Evolutionary conservation across 2,113 vertebrate genomes (phyloP).

Genomic region (Notarius lentiginosus): DNA sequence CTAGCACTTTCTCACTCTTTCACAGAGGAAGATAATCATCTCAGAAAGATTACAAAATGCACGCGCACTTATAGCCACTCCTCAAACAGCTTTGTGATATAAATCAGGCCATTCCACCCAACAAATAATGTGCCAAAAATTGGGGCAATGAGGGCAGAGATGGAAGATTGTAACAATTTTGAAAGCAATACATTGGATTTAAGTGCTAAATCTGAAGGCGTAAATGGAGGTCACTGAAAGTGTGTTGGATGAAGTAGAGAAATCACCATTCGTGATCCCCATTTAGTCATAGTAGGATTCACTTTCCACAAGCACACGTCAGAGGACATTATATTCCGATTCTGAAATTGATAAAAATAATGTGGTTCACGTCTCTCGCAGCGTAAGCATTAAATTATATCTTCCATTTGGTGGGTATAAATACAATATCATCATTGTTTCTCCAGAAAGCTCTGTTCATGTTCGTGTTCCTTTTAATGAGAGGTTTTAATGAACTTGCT

Average conservation of each 20-base stretch:
- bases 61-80: not conserved
- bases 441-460: conserved; percentile 3
- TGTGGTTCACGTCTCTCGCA: not conserved
- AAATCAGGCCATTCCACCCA: conserved; percentile 44
- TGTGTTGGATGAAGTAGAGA: not conserved
- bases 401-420: not conserved
- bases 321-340: not conserved
- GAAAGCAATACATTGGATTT: conserved; percentile 17
- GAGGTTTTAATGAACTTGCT: not conserved
- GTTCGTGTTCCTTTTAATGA: not conserved
- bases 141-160: not conserved
- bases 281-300: not conserved
- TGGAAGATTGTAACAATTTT: not conserved
- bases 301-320: not conserved
- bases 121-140: conserved; percentile 22
- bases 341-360: not conserved
- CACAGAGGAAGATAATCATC: conserved; percentile 36
- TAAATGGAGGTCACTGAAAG: not conserved
- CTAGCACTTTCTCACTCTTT: conserved; percentile 36
- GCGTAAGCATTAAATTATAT: not conserved
- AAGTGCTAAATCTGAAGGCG: not conserved
- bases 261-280: not conserved
- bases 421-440: not conserved
- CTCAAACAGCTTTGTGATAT: conserved; percentile 37
- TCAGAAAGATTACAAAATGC: conserved; percentile 25